Conservation (phyloP, 2,797 vertebrate genomes). For the Miichthys miiuy region DNA sequence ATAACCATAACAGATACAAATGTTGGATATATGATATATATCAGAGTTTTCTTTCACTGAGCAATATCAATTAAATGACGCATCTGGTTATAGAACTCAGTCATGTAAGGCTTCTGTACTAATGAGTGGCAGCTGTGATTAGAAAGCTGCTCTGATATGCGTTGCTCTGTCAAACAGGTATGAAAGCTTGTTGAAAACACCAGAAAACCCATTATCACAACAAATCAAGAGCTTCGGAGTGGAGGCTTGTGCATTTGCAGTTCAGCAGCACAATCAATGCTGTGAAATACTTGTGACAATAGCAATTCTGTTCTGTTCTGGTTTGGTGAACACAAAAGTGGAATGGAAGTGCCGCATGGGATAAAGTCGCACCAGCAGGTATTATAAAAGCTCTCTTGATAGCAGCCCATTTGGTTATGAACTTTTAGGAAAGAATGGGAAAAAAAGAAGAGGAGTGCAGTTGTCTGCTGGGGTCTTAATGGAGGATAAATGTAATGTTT, state of each 20-base stretch:
- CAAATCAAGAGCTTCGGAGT: constrained; percentile 41
- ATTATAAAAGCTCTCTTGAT: constrained; percentile 57
- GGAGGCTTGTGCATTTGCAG: constrained; percentile 9
- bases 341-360: constrained; percentile 45
- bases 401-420: constrained; percentile 33
- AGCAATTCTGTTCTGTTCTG: constrained; percentile 54
- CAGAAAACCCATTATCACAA: constrained; percentile 48
- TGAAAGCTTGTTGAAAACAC: constrained; percentile 47
- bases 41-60: constrained; percentile 2
- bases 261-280: constrained; percentile 32
- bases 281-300: constrained; percentile 58
- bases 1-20: neutral
- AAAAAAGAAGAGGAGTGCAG: constrained; percentile 27
- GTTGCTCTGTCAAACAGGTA: constrained; percentile 33
- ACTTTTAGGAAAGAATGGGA: constrained; percentile 31
- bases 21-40: neutral
- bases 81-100: constrained; percentile 16
- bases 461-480: constrained; percentile 64
- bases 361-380: constrained; percentile 52
- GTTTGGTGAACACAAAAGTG: constrained; percentile 60
- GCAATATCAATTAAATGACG: constrained; percentile 15
- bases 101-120: neutral
- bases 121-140: constrained; percentile 35
- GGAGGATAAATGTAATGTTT: constrained; percentile 74
- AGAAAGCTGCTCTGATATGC: constrained; percentile 19